Evolutionary conservation across 2,113 vertebrate species (phyloP).

Genomic region (Heliornis fulica): DNA sequence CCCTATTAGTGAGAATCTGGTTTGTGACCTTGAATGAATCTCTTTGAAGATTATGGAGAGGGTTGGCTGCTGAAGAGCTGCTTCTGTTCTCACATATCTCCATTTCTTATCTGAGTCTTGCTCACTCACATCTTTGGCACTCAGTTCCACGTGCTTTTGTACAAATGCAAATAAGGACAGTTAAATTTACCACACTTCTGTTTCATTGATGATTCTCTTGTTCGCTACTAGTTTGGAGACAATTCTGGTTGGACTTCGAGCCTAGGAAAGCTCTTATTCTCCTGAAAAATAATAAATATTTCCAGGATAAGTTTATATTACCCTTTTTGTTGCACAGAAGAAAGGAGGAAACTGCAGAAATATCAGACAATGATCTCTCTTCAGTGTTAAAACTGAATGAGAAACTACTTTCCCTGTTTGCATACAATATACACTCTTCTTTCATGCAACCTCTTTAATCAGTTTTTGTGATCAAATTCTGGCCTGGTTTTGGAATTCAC

Average conservation of each 20-base stretch:
- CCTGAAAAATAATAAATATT: not conserved
- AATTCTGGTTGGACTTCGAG: not conserved
- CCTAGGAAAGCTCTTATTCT: not conserved
- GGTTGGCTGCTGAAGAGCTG: not conserved
- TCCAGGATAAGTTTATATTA: not conserved
- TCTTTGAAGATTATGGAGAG: not conserved
- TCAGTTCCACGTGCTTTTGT: not conserved
- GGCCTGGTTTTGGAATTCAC: not conserved
- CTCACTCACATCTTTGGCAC: not conserved
- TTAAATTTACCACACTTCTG: not conserved
- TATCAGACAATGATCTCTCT: not conserved
- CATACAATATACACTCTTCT: not conserved
- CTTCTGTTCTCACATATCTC: not conserved
- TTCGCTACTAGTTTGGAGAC: not conserved
- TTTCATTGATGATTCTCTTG: not conserved
- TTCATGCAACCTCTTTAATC: slow-evolving; percentile 25
- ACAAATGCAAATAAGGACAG: not conserved
- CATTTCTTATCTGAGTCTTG: not conserved
- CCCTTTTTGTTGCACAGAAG: not conserved
- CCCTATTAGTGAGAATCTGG: not conserved
- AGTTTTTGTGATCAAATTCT: not conserved
- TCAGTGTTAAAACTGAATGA: not conserved
- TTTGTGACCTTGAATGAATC: not conserved
- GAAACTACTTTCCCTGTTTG: not conserved
- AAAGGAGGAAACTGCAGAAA: not conserved